Conservation (phyloP, 2,888 invertebrate species). For the Formica aserva region DNA sequence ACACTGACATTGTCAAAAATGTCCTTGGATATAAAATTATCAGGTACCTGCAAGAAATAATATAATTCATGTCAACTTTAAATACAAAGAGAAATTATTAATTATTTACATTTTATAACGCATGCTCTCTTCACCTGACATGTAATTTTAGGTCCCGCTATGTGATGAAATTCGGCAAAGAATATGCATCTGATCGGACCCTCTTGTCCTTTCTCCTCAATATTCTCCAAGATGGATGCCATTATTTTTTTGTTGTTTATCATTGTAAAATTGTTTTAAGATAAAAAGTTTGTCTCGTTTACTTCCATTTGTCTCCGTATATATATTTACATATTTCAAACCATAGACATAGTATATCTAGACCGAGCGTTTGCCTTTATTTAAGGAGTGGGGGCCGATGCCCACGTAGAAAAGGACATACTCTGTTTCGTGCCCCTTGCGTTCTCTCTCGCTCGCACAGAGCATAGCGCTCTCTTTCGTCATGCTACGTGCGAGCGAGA, state of each 20-base stretch:
- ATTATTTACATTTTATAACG: constrained; percentile 31
- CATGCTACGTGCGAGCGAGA: no score
- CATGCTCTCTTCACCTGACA: constrained; percentile 89
- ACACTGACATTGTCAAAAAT: constrained; percentile 97
- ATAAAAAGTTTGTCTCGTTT: no score
- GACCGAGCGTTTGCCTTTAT: no score
- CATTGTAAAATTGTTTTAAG: no score
- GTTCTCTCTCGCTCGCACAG: no score
- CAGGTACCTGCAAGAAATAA: constrained; percentile 90
- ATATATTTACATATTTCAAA: no score
- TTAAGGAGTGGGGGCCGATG: no score
- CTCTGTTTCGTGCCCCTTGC: no score
- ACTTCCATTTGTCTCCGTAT: no score
- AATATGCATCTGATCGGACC: constrained; percentile 94
- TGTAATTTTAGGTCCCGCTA: constrained; percentile 93
- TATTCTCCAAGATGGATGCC: constrained; percentile 63
- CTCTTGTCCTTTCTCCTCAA: constrained; percentile 88
- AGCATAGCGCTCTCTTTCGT: no score
- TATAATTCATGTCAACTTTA: constrained; percentile 11
- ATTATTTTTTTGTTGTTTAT: constrained; percentile 39
- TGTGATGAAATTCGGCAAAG: constrained; percentile 92
- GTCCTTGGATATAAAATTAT: constrained; percentile 96
- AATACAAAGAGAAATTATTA: neutral
- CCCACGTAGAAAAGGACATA: no score
- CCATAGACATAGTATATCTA: no score